phyloP scores from a whole-genome alignment of 2,113 vertebrate genomes.

The Elaphurus davidianus region DNA sequence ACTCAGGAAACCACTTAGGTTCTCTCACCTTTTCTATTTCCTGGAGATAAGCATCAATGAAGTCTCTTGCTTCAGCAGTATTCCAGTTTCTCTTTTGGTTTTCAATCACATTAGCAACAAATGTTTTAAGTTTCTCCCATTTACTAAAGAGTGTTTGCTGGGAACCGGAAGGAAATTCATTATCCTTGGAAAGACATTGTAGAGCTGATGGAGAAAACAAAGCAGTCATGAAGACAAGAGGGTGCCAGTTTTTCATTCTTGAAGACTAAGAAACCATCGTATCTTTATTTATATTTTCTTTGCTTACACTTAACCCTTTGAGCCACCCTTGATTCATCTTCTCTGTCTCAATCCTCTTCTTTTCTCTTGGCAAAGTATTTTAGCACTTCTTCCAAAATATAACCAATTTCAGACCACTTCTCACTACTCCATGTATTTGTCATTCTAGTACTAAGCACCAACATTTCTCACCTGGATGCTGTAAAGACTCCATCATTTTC shows the following conservation, averaged over 20 bases:
- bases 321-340: background rate
- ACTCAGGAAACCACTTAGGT: rapidly evolving
- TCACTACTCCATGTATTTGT: background rate
- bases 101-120: constrained; percentile 66
- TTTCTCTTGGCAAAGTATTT: background rate
- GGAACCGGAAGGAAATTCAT: background rate
- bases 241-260: background rate
- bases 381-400: background rate
- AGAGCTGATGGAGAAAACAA: constrained; percentile 77
- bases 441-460: background rate
- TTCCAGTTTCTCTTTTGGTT: constrained; percentile 83
- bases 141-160: constrained; percentile 75
- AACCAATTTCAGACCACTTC: background rate
- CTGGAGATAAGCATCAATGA: constrained; percentile 86
- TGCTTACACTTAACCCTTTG: background rate
- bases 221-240: background rate
- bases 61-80: constrained; percentile 82
- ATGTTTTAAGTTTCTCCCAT: constrained; percentile 33
- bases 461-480: background rate
- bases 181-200: constrained; percentile 44
- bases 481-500: background rate
- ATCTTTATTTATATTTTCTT: background rate
- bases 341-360: background rate
- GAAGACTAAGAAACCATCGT: background rate
- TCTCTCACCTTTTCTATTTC: constrained; percentile 85